Evolutionary conservation across 2,797 vertebrate genomes (phyloP).

Genomic region (Coilia nasus): DNA sequence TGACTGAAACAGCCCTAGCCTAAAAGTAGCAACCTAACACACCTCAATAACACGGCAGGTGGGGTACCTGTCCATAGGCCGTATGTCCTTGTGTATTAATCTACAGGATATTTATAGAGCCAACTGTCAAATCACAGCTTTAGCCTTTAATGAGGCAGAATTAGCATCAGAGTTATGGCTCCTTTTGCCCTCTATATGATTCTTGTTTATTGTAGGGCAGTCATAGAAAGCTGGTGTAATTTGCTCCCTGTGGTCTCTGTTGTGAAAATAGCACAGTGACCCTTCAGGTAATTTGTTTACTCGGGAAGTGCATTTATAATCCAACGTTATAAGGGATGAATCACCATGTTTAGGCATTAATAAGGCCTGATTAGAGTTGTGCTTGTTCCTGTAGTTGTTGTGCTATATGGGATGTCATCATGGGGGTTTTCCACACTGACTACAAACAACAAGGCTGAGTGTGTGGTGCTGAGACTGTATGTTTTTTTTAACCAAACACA

Average conservation of each 20-base stretch:
- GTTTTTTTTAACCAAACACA: no score
- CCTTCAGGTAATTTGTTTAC: conserved; percentile 18
- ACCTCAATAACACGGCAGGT: background rate
- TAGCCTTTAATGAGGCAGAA: background rate
- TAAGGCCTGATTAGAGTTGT: background rate
- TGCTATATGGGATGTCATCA: background rate
- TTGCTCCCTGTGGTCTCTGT: background rate
- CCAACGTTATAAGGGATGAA: background rate
- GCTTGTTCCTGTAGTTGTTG: background rate
- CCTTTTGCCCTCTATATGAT: background rate
- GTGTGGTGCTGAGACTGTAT: no score
- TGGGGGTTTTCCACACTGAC: background rate
- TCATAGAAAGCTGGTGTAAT: conserved; percentile 3
- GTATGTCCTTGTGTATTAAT: background rate
- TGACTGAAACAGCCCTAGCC: background rate
- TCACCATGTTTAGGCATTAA: conserved; percentile 5
- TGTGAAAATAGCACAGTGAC: background rate
- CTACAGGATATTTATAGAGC: background rate
- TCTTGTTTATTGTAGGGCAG: background rate
- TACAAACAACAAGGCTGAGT: no score
- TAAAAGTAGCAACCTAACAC: background rate
- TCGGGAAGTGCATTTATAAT: background rate
- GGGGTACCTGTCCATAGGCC: background rate
- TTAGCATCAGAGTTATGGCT: background rate
- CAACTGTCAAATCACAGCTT: background rate